phyloP scores from a whole-genome alignment of 2,113 vertebrate species.

The Terrapene triunguis region DNA sequence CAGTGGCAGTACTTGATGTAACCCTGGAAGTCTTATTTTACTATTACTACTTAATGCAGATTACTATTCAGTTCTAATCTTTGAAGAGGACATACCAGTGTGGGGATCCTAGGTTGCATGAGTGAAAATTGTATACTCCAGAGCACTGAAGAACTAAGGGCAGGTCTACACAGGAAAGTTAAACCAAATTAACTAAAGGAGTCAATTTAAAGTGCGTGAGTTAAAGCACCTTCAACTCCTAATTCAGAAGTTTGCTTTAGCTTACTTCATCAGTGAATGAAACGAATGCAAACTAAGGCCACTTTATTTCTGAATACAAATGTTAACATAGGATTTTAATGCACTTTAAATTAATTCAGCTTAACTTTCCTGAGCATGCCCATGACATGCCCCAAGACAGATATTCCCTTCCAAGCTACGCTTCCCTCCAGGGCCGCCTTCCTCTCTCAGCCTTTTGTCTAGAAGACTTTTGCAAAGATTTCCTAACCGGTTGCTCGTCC shows the following conservation, averaged over 20 bases:
- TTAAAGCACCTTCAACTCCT: fast-evolving
- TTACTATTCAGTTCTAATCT: fast-evolving
- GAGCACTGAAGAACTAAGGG: background rate
- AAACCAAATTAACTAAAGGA: fast-evolving
- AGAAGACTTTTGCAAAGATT: background rate
- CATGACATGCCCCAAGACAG: too few relatives aligned
- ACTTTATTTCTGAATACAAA: background rate
- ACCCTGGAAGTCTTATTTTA: background rate
- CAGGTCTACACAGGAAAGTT: fast-evolving
- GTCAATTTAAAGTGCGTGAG: fast-evolving
- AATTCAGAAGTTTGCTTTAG: background rate
- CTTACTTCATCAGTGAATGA: background rate
- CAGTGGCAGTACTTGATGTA: background rate
- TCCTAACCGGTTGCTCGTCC: background rate
- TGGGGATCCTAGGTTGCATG: background rate
- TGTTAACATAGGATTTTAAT: background rate
- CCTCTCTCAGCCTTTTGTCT: background rate
- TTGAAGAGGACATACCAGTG: background rate
- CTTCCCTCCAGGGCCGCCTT: background rate
- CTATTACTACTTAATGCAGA: fast-evolving
- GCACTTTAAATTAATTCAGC: background rate
- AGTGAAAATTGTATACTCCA: fast-evolving
- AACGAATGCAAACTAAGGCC: background rate
- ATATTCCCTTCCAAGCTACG: background rate
- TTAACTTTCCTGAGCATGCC: background rate